Percentiles rank a stretch among this genome's conserved stretches.
Evolutionary conservation across 2,113 vertebrate genomes (phyloP).

Genomic region (Casuarius casuarius): DNA sequence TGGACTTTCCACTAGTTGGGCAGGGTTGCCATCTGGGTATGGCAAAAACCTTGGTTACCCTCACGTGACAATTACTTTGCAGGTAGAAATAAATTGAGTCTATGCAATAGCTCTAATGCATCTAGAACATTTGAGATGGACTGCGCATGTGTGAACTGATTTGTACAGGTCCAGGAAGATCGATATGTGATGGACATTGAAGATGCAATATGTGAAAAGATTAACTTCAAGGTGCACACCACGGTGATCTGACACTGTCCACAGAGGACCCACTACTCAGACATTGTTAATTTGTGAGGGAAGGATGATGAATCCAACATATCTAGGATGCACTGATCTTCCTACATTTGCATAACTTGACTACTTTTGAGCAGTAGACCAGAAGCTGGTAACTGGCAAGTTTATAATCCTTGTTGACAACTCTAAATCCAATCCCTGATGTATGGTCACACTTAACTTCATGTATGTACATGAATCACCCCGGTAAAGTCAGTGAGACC

Average conservation of each 20-base stretch:
- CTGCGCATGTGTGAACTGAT: not conserved
- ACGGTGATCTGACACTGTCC: not conserved
- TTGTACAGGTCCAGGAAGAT: not conserved
- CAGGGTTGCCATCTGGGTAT: not conserved
- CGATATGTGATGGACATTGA: fast-evolving
- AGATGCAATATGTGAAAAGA: not conserved
- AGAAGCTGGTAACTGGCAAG: not conserved
- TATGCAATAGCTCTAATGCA: not conserved
- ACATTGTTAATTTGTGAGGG: not conserved
- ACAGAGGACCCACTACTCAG: not conserved
- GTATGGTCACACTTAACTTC: conserved; percentile 37
- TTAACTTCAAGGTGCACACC: not conserved
- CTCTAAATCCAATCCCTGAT: conserved; percentile 42
- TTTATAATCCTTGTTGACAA: conserved; percentile 28
- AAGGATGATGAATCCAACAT: not conserved
- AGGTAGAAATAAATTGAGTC: not conserved
- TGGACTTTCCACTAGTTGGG: not conserved
- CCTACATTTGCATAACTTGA: not conserved
- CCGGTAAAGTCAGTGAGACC: conserved; percentile 39
- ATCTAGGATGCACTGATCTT: conserved; percentile 11
- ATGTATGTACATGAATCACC: conserved; percentile 57
- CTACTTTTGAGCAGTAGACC: not conserved
- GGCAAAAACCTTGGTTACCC: not conserved
- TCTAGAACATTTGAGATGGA: not conserved
- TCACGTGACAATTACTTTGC: not conserved